Evolutionary conservation across 2,797 vertebrate species (phyloP).

Genomic region (Rhyacichthys aspro): DNA sequence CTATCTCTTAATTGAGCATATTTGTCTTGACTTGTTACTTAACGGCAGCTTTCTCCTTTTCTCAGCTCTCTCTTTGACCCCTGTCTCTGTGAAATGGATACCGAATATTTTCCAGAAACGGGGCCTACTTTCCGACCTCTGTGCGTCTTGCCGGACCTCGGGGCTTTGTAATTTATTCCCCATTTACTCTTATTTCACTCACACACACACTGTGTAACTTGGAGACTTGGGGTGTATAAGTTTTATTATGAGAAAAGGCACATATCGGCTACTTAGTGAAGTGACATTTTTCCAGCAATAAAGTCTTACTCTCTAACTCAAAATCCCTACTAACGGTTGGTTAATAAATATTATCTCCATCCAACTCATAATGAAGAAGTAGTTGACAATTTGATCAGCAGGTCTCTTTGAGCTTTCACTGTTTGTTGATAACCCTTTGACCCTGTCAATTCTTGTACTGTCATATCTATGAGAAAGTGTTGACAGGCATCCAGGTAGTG

Average conservation of each 20-base stretch:
- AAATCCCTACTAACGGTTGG: too few relatives aligned
- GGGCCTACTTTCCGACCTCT: constrained; percentile 61
- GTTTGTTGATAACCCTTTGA: constrained; percentile 8
- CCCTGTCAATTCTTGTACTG: constrained; percentile 18
- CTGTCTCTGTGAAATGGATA: constrained; percentile 63
- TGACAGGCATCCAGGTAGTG: constrained; percentile 42
- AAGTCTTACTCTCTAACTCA: too few relatives aligned
- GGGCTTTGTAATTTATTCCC: constrained; percentile 50
- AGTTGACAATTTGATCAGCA: background rate
- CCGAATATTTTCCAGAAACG: constrained; percentile 64
- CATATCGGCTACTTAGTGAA: background rate
- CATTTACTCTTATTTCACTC: constrained; percentile 34
- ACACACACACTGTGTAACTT: constrained; percentile 6
- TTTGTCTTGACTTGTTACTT: constrained; percentile 36
- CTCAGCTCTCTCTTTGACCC: constrained; percentile 46
- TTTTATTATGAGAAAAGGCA: background rate
- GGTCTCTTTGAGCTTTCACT: constrained; percentile 19
- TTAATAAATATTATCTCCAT: too few relatives aligned
- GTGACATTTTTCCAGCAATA: too few relatives aligned
- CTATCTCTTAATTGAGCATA: constrained; percentile 28
- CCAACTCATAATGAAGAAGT: too few relatives aligned
- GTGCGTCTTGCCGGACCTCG: constrained; percentile 35
- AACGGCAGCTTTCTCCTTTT: constrained; percentile 34
- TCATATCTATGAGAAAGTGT: constrained; percentile 33
- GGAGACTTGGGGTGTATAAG: constrained; percentile 11